Conservation (phyloP, 2,113 vertebrate genomes). For the Rattus norvegicus region GRCr8 NC_086022.1:169465501-169466000, state of each 20-base stretch:
- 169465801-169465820: too few relatives aligned
- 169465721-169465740: neutral
- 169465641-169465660: neutral
- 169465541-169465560: neutral
- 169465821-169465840: too few relatives aligned
- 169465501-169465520: conserved; percentile 4
- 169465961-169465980: neutral
- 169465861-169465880: too few relatives aligned
- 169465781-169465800: conserved; percentile 20
- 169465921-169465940: neutral
- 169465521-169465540: conserved; percentile 24
- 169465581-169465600: neutral
- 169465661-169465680: neutral
- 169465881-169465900: conserved; percentile 14
- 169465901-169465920: neutral
- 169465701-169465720: conserved; percentile 7
- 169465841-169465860: too few relatives aligned
- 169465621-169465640: neutral
- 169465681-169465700: neutral
- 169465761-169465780: conserved; percentile 40
- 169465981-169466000: neutral
- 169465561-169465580: neutral
- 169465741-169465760: neutral
- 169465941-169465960: neutral
- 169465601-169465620: conserved; percentile 1